Conservation (phyloP, 2,113 vertebrate species). For the Hyperopisus bebe region DNA sequence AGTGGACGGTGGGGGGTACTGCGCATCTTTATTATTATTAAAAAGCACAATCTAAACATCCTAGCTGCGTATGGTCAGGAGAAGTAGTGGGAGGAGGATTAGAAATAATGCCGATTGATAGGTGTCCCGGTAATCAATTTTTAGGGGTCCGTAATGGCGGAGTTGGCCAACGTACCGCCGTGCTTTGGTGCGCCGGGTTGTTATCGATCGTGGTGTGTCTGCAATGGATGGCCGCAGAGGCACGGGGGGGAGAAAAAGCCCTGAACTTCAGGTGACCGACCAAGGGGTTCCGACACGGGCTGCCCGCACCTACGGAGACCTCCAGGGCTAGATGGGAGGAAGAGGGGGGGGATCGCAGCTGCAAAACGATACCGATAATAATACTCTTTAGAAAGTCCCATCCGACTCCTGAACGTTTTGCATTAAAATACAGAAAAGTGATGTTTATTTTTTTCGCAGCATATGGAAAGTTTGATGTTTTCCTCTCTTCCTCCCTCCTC, state of each 20-base stretch:
- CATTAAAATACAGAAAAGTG: conserved; percentile 31
- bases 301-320: conserved; percentile 58
- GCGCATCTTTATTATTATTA: conserved; percentile 55
- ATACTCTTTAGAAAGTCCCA: conserved; percentile 42
- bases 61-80: conserved; percentile 54
- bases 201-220: conserved; percentile 74
- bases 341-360: conserved; percentile 38
- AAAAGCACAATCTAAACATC: conserved; percentile 57
- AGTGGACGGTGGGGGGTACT: conserved; percentile 59
- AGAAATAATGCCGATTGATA: conserved; percentile 37
- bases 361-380: conserved; percentile 18
- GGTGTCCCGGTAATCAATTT: neutral
- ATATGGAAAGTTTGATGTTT: conserved; percentile 69
- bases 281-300: conserved; percentile 75
- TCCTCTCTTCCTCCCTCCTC: neutral
- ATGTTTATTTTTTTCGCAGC: conserved; percentile 33
- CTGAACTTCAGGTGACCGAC: conserved; percentile 97
- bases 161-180: conserved; percentile 24
- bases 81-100: conserved; percentile 20
- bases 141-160: neutral
- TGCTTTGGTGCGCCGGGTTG: conserved; percentile 42
- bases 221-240: conserved; percentile 71
- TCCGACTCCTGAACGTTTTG: conserved; percentile 53
- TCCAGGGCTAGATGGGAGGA: conserved; percentile 55
- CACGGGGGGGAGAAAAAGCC: conserved; percentile 62